Percentiles rank a stretch among this genome's conserved stretches.
Conservation (phyloP, 2,888 invertebrate genomes). For the Orthosia cruda region DNA sequence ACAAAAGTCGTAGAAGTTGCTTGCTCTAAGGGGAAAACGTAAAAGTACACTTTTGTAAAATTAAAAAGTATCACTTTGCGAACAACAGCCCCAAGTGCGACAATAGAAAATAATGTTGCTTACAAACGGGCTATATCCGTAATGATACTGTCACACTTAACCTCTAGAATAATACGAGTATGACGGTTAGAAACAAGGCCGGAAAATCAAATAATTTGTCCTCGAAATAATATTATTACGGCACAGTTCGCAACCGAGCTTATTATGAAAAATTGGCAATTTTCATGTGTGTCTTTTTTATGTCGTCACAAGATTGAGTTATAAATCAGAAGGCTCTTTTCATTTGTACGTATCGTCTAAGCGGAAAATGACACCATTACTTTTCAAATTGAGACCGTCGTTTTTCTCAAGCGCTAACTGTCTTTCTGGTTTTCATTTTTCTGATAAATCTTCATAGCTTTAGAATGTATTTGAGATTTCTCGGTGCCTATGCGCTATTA, state of each 20-base stretch:
- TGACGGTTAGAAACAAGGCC: conserved; percentile 37
- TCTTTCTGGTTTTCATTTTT: conserved; percentile 12
- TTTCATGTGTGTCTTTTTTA: conserved; percentile 89
- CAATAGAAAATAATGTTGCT: conserved; percentile 50
- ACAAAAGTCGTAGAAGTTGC: neutral
- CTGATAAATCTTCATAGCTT: neutral
- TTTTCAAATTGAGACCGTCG: conserved; percentile 70
- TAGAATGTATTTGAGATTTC: neutral
- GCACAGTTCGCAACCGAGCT: conserved; percentile 78
- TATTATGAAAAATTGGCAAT: conserved; percentile 91
- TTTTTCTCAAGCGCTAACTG: conserved; percentile 40
- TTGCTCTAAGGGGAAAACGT: neutral
- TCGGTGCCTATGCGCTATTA: too few relatives aligned
- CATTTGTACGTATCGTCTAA: conserved; percentile 86
- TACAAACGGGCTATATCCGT: conserved; percentile 40
- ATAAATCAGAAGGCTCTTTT: conserved; percentile 86
- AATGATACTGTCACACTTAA: conserved; percentile 31
- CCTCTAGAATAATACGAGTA: conserved; percentile 43
- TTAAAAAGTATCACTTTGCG: conserved; percentile 35
- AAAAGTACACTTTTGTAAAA: conserved; percentile 15
- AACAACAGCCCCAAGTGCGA: conserved; percentile 42
- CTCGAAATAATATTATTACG: conserved; percentile 75
- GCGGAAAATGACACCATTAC: conserved; percentile 82
- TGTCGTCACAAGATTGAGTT: conserved; percentile 88
- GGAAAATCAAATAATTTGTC: conserved; percentile 73